Evolutionary conservation across 30 jellyfish, hydroid and myxozoan genomes (phyloP).

Genomic region (Kudoa iwatai): DNA sequence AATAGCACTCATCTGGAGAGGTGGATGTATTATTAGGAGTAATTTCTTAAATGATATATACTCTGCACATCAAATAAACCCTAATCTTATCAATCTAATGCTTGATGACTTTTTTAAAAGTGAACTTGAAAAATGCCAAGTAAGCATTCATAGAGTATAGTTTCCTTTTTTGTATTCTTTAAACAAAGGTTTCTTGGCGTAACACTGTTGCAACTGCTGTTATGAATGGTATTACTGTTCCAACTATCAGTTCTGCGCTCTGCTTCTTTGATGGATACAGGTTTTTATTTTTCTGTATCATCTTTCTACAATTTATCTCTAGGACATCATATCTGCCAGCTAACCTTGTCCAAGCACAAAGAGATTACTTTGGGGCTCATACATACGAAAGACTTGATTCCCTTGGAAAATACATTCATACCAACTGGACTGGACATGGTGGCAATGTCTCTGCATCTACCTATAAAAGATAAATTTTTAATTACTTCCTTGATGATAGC

Average conservation of each 20-base stretch:
- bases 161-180: no score
- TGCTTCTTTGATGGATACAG: constrained; percentile 75
- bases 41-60: constrained; percentile 39
- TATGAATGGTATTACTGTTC: constrained; percentile 51
- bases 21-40: constrained; percentile 73
- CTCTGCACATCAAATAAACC: constrained; percentile 45
- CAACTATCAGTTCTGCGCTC: constrained; percentile 66
- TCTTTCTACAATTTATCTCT: constrained; percentile 4
- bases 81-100: constrained; percentile 20
- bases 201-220: constrained; percentile 41
- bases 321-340: constrained; percentile 23
- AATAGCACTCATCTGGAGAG: constrained; percentile 94
- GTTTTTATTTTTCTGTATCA: background rate
- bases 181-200: constrained; percentile 89
- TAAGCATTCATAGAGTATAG: background rate
- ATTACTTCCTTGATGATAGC: no score
- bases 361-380: constrained; percentile 96
- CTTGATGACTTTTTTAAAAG: constrained; percentile 41
- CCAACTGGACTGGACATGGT: no score
- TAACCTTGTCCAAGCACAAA: constrained; percentile 64
- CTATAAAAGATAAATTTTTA: no score
- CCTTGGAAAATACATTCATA: constrained; percentile 62
- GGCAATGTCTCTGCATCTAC: no score
- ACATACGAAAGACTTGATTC: constrained; percentile 28
- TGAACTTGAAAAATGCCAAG: background rate